Base-by-base conservation (phyloP, 1,140 invertebrate species). In the Drosophila malerkotliana region DNA sequence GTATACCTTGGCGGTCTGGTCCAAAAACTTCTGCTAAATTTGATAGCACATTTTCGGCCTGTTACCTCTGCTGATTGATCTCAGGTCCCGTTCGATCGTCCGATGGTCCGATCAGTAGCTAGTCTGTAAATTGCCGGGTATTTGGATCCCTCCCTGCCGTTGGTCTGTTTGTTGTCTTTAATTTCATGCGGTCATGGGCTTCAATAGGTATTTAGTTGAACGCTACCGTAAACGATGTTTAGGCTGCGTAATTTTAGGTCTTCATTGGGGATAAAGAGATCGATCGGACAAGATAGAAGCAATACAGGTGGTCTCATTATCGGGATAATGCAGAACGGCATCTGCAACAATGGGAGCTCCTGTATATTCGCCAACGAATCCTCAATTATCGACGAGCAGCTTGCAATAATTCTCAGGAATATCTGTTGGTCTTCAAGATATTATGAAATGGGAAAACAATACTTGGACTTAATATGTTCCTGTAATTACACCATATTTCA, bases 11-110 rank as follows among this genome's bases (percentile, higher is more conserved):
- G 21, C 21, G 21, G 21, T 21, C 21, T 14, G 41, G 41, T n/a
- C 41, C 48, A 10, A n/a, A 26, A 57, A 56, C 72, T 87, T 87
- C 66, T 82, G 82, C 69, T 79, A 82, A 85, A 85, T 78, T 85
- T 76, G 64, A 72, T 55, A 59, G 62, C 39, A 47, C 49, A 59
- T 54, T 21, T 39, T 34, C 55, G 14, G 60, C 51, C 55, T 9
- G 67, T 41, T 49, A 24, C 32, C 21, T 64, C 15, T 32, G 32
- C 45, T 52, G 83, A 85, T 87, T 66, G 82, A 87, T 82, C 75
- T 78, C 8, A 14, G 48, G 55, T 51, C 41, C 52, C 47, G 47
- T 51, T 60, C 53, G 73, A n/a, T n/a, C 34, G 34, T 37, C 34
- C 34, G 32, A 30, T 7, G 6, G 8, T 1, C 28, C 28, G 32